Base-by-base conservation (phyloP, 1,140 invertebrate genomes). In the Cephus cinctus region DNA sequence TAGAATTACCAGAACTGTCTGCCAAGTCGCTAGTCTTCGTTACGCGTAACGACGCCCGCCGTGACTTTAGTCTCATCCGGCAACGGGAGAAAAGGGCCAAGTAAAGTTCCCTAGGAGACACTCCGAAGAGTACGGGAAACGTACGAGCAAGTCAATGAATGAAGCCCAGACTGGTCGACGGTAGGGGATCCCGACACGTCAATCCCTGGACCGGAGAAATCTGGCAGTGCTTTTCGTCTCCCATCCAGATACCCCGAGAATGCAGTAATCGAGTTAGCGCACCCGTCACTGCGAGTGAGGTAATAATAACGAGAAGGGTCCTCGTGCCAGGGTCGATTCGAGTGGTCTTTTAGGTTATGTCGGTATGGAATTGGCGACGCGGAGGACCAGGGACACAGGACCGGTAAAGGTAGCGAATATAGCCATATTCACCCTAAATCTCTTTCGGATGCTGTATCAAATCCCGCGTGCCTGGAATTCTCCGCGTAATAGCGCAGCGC, bases 401-500 rank as follows among this genome's bases (percentile, higher is more conserved):
- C 57, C 43, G 52, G 57, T 50, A 56, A 52, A 56, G 57, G 57
- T 46, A 61, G 34, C 47, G 46, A 30, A 56, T 51, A 54, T 58
- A 43, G 35, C 44, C 44, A 4, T 35, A 47, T 36, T 23, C 43
- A 36, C 46, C 49, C 20, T 49, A 45, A 53, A 56, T 42, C 45
- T 36, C 39, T 41, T 36, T 41, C 54, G 58, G 59, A 53, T 60
- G 53, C 47, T 20, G 52, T 59, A 70, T 71, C 65, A 67, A 66
- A 64, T 59, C 50, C 53, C 57, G 60, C 69, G 59, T 69, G 67
- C 67, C 59, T 63, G 27, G 63, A 63, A 75, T 73, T 73, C 71
- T 59, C 54, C 40, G 41, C 50, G 69, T 75, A 75, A 75, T 75
- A 71, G 68, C 67, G 67, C 67, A 54, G 59, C 61, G 54, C 60